These are phyloP conservation scores for Rhaphigaster nebulosa DNA, from an alignment of 2,888 invertebrate genomes.

Conservation along the genomic window DNA sequence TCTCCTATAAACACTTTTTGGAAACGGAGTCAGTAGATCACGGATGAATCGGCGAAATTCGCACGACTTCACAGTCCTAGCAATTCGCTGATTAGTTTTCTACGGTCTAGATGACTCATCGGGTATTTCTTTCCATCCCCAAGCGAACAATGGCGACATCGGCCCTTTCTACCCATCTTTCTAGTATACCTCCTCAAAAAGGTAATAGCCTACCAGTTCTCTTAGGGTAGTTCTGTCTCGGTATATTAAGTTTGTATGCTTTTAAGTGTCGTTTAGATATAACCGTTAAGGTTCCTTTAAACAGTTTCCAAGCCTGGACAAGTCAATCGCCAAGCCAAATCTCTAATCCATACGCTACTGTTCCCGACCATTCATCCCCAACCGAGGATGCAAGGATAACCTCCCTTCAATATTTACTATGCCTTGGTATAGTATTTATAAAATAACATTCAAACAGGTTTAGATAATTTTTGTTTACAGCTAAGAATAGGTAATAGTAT, in stretches of 20 bases:
- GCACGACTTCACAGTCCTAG: neutral
- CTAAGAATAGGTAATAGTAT: no score
- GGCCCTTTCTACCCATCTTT: neutral
- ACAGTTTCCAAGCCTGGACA: no score
- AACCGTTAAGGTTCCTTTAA: no score
- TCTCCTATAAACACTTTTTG: neutral
- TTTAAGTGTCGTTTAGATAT: neutral
- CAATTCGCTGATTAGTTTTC: neutral
- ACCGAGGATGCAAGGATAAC: no score
- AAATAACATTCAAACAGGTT: no score
- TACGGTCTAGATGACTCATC: neutral
- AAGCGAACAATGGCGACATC: neutral
- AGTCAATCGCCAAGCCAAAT: no score
- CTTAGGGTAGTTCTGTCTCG: neutral
- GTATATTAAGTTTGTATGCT: neutral
- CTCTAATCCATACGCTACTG: no score
- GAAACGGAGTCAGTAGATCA: conserved; percentile 46
- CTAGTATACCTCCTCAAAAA: neutral
- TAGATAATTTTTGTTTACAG: no score
- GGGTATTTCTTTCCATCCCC: neutral
- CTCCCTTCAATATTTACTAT: no score
- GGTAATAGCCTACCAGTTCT: neutral
- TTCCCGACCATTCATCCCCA: no score
- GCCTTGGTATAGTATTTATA: no score
- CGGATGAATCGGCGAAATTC: neutral